phyloP scores from a whole-genome alignment of 2,113 vertebrate species.

The Trinectes maculatus region DNA sequence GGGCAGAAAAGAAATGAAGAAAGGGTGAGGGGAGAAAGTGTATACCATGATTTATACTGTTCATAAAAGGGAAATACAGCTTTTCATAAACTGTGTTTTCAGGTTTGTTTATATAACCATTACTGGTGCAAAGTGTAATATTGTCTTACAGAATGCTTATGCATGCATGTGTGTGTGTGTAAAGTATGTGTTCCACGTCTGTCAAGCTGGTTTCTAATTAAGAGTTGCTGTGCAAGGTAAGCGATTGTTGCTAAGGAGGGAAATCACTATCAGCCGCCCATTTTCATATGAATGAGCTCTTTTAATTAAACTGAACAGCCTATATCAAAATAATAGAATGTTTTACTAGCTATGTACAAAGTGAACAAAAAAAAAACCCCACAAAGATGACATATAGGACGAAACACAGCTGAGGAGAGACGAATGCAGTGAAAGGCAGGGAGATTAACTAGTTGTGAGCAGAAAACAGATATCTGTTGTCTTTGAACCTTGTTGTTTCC shows the following conservation, averaged over 20 bases:
- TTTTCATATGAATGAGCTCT: conserved; percentile 92
- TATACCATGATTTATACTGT: neutral
- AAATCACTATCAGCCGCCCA: conserved; percentile 87
- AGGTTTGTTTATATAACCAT: no score
- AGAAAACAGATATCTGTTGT: conserved; percentile 72
- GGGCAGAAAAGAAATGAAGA: conserved; percentile 45
- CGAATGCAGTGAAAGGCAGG: conserved; percentile 51
- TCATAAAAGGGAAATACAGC: neutral
- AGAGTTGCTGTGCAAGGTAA: conserved; percentile 87
- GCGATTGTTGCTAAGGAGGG: conserved; percentile 88
- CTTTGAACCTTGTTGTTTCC: conserved; percentile 79
- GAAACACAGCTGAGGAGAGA: conserved; percentile 44
- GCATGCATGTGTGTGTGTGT: conserved; percentile 38
- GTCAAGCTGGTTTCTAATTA: conserved; percentile 85
- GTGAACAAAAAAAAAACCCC: conserved; percentile 57
- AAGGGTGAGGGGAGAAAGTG: neutral
- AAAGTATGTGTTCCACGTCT: conserved; percentile 55
- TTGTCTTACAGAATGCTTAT: conserved; percentile 30
- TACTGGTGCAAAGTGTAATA: neutral
- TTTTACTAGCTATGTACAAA: conserved; percentile 62
- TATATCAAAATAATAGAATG: conserved; percentile 80
- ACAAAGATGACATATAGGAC: conserved; percentile 64
- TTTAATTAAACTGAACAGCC: conserved; percentile 87
- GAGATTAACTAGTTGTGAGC: conserved; percentile 69
- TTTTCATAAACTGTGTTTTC: neutral